Evolutionary conservation across 2,113 vertebrate genomes (phyloP).

Genomic region (Pterocles orientalis): DNA sequence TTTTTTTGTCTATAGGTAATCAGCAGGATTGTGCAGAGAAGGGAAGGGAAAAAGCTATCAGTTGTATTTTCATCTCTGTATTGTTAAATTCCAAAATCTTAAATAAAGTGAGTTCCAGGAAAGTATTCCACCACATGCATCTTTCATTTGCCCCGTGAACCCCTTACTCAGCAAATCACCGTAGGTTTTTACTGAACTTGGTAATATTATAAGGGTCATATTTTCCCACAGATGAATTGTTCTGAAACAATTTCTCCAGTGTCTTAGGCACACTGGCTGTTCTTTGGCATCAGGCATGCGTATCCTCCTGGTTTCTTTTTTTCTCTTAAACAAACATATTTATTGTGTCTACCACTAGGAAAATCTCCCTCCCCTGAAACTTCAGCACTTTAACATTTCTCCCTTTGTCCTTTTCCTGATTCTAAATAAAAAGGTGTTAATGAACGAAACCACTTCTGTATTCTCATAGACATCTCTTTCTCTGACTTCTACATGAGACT

Average conservation of each 20-base stretch:
- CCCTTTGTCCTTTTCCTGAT: neutral
- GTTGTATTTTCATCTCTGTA: neutral
- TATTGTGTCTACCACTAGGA: constrained; percentile 55
- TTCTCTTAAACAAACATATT: constrained; percentile 59
- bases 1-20: neutral
- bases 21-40: neutral
- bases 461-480: neutral
- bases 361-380: constrained; percentile 45
- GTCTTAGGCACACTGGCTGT: constrained; percentile 67
- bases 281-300: constrained; percentile 73
- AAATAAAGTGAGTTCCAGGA: constrained; percentile 12
- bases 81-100: constrained; percentile 7
- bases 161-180: constrained; percentile 56
- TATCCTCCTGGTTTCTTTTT: constrained; percentile 69
- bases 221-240: constrained; percentile 74
- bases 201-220: constrained; percentile 70
- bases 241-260: constrained; percentile 75
- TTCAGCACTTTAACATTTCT: constrained; percentile 35
- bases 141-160: constrained; percentile 58
- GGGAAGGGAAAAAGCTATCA: neutral
- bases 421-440: neutral
- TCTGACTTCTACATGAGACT: neutral
- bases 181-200: constrained; percentile 65
- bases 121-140: constrained; percentile 47
- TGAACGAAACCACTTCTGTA: neutral